These are phyloP conservation scores for Oophaga pumilio DNA, from an alignment of 2,113 vertebrate species.

Conservation along the genomic window DNA sequence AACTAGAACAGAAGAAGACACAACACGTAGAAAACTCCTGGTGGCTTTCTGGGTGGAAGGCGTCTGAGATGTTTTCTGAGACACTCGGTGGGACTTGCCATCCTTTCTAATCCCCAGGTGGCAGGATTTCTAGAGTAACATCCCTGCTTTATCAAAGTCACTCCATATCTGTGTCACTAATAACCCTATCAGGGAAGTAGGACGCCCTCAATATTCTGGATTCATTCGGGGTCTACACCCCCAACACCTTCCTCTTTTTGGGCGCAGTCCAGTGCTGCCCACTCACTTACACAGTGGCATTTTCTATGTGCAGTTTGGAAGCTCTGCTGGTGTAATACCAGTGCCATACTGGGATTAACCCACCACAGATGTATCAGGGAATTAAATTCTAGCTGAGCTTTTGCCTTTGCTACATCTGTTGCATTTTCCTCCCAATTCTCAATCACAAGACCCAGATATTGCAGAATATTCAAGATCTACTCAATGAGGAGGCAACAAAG, in stretches of 20 bases:
- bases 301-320: neutral
- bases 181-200: slow-evolving; percentile 27
- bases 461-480: neutral
- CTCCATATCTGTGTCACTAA: slow-evolving; percentile 50
- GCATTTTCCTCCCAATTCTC: neutral
- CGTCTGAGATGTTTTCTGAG: slow-evolving; percentile 22
- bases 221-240: neutral
- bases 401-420: slow-evolving; percentile 38
- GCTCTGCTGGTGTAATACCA: slow-evolving; percentile 9
- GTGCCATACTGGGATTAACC: slow-evolving; percentile 49
- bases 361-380: slow-evolving; percentile 52
- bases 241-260: neutral
- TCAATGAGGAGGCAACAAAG: neutral
- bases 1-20: slow-evolving; percentile 40
- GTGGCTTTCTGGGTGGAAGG: neutral
- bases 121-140: slow-evolving; percentile 47
- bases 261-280: neutral
- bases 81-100: slow-evolving; percentile 14
- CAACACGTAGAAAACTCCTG: slow-evolving; percentile 1
- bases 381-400: slow-evolving; percentile 50
- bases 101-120: slow-evolving; percentile 46
- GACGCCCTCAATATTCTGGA: neutral
- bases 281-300: neutral
- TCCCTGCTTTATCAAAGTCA: slow-evolving; percentile 52
- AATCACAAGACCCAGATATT: neutral